Evolutionary conservation across 2,797 vertebrate genomes (phyloP).

Genomic region (Poecilia wingei): DNA sequence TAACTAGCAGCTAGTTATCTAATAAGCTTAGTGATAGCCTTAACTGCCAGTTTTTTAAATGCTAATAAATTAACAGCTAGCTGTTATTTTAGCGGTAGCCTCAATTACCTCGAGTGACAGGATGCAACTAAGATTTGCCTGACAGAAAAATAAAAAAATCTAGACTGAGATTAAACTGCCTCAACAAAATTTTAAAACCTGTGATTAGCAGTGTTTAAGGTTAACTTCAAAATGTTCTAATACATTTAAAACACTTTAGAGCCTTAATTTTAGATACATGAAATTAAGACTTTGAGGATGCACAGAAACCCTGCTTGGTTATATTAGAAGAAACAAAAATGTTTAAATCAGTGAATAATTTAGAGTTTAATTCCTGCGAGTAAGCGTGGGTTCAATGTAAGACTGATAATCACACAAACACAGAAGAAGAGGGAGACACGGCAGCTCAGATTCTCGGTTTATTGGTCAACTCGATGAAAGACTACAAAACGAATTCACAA

Average conservation of each 20-base stretch:
- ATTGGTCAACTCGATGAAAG: conserved; percentile 86
- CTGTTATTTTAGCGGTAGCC: neutral
- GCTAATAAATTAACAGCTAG: neutral
- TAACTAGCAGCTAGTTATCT: no score
- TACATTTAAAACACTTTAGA: neutral
- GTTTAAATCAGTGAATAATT: no score
- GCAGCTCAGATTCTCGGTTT: conserved; percentile 82
- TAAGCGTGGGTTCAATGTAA: neutral
- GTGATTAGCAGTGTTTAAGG: neutral
- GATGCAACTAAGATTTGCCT: neutral
- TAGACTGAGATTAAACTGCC: neutral
- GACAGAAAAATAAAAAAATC: neutral
- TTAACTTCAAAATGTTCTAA: neutral
- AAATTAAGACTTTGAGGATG: neutral
- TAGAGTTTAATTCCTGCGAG: no score
- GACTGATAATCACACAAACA: neutral
- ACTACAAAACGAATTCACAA: conserved; percentile 86
- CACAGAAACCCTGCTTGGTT: neutral
- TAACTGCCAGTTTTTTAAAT: no score
- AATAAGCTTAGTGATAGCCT: no score
- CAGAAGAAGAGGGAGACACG: conserved; percentile 13
- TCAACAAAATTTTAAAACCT: neutral
- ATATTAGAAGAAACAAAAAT: neutral
- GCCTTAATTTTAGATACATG: neutral
- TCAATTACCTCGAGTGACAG: neutral